Base-by-base conservation (phyloP, 2,113 vertebrate genomes). In the Garra rufa region DNA sequence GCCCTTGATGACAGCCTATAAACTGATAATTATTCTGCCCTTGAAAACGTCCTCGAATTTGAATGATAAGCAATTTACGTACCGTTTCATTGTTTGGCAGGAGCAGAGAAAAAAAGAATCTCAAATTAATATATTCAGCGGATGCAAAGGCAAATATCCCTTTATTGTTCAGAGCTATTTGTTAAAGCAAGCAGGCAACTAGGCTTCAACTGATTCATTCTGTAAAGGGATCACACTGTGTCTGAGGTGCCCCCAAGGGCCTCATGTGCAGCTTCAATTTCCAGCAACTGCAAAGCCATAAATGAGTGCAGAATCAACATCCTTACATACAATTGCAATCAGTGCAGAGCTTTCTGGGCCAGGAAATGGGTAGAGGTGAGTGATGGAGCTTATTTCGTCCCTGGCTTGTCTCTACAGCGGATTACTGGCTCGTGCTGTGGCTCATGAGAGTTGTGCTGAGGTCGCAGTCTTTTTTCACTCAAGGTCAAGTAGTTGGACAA, bases 111-210 rank as follows among this genome's bases (percentile, higher is more conserved):
- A 55, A 24, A 14, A 46, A 28, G 63, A 30, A 76, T 88, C 13
- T 63, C 43, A 75, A 85, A 80, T 83, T 21, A 83, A 63, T 71
- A 43, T 81, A 65, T 81, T 85, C 75, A 83, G 61, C 26, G 43
- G 61, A 83, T 76, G 70, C 80, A 83, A 76, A 67, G 50, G 38
- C 61, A 74, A 55, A 67, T 84, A 78, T 75, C 34, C 11, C 4
- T 71, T 57, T 52, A 41, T 88, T 89, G 28, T 88, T 87, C 74
- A 82, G 87, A 87, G 85, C 63, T 67, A 43, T 65, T 34, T 46
- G 70, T 44, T 14, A 63, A 50, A 55, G 65, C 80, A 81, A 67
- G 63, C 11, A 57, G 41, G 78, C 52, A 24, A 38, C 34, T 52
- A 67, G 50, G 71, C 63, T 85, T 84, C 57, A 65, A 59, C 55